Percentiles rank a stretch among this genome's conserved stretches.
These are phyloP conservation scores for Agapornis roseicollis DNA, from an alignment of 2,113 vertebrate genomes.

Conservation along the genomic window DNA sequence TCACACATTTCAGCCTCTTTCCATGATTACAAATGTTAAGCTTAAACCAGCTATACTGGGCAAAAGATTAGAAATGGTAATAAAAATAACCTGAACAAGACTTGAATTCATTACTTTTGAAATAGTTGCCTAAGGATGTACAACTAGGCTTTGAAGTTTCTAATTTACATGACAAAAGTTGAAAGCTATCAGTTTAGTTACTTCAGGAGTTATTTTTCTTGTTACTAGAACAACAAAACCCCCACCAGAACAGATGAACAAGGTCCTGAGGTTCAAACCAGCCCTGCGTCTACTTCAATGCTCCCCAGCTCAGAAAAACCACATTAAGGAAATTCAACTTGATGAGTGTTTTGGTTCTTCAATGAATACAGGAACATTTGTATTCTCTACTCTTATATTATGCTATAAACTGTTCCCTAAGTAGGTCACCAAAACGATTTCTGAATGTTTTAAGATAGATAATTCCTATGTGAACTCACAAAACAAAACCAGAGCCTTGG, in stretches of 20 bases:
- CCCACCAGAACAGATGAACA: not conserved
- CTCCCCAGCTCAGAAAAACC: not conserved
- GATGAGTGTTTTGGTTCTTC: constrained; percentile 51
- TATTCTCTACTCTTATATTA: constrained; percentile 27
- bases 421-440: constrained; percentile 46
- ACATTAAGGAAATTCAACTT: constrained; percentile 23
- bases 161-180: constrained; percentile 41
- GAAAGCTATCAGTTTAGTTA: constrained; percentile 40
- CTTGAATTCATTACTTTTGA: constrained; percentile 8
- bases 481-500: constrained; percentile 28
- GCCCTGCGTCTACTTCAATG: not conserved
- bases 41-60: constrained; percentile 17
- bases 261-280: constrained; percentile 46
- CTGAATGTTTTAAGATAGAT: constrained; percentile 20
- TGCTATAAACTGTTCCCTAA: constrained; percentile 57
- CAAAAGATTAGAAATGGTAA: constrained; percentile 14
- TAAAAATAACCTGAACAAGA: constrained; percentile 45
- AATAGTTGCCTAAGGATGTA: constrained; percentile 24
- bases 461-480: not conserved
- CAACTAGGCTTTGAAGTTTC: constrained; percentile 39
- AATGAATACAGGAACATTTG: constrained; percentile 34
- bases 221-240: not conserved
- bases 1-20: not conserved
- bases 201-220: constrained; percentile 28
- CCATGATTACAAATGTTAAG: not conserved